Conservation (phyloP, 2,113 vertebrate species). For the Caranx melampygus region DNA sequence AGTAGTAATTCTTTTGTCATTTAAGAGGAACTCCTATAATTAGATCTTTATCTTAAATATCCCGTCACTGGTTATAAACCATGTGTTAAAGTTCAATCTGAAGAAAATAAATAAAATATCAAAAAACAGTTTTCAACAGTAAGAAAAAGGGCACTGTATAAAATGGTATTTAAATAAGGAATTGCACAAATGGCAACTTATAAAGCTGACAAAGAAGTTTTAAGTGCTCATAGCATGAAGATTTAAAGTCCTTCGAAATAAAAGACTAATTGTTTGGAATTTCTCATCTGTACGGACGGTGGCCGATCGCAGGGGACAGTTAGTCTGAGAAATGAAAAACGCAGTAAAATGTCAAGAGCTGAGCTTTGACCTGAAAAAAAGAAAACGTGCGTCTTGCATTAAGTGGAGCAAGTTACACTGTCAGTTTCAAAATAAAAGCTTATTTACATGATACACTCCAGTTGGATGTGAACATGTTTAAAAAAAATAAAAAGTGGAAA, state of each 20-base stretch:
- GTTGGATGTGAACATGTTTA: slow-evolving; percentile 28
- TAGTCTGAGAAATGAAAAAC: slow-evolving; percentile 9
- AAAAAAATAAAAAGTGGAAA: slow-evolving; percentile 40
- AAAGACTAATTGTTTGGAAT: neutral
- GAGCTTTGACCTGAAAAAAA: slow-evolving; percentile 23
- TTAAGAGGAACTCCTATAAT: neutral
- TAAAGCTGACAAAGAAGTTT: slow-evolving; percentile 19
- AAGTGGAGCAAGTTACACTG: slow-evolving; percentile 43
- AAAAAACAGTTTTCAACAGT: slow-evolving; percentile 53
- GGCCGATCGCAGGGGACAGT: neutral
- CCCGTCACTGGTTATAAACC: slow-evolving; percentile 27
- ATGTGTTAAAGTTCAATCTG: slow-evolving; percentile 12
- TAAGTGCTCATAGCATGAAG: slow-evolving; percentile 5
- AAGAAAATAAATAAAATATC: slow-evolving; percentile 71
- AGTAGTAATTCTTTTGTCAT: slow-evolving; percentile 6
- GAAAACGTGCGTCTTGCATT: slow-evolving; percentile 8
- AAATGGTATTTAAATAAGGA: slow-evolving; percentile 52
- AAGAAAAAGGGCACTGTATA: slow-evolving; percentile 42
- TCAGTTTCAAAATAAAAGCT: slow-evolving; percentile 50
- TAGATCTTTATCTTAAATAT: slow-evolving; percentile 28
- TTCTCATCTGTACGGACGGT: neutral
- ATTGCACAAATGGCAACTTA: neutral
- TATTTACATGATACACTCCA: slow-evolving; percentile 42
- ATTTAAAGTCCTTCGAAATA: neutral
- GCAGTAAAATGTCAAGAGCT: neutral